Conservation (phyloP, 2,113 vertebrate genomes). For the Columba livia region DNA sequence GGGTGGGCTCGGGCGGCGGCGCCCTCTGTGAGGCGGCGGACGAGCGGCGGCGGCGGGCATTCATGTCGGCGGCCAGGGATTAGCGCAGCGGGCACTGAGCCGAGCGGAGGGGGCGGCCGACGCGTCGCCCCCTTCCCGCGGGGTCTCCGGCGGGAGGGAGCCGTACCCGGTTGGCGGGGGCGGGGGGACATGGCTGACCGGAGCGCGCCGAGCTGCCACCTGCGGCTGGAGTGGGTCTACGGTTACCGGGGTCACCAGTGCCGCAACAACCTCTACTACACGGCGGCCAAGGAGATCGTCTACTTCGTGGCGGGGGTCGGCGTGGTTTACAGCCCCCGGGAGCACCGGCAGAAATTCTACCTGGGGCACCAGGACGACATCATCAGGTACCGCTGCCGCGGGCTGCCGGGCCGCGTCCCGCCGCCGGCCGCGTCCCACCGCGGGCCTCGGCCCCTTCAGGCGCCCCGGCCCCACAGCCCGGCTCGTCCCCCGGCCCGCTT, state of each 20-base stretch:
- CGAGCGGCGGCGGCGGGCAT: not conserved
- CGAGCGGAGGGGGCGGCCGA: not conserved
- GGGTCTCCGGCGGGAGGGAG: conserved; percentile 16
- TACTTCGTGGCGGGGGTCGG: conserved; percentile 97
- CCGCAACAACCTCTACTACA: conserved; percentile 99
- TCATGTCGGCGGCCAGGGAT: conserved; percentile 38
- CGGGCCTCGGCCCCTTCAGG: not conserved
- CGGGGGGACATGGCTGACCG: conserved; percentile 91
- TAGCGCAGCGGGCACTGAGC: conserved; percentile 45
- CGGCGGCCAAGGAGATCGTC: conserved; percentile 95
- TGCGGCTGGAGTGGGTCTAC: conserved; percentile 98
- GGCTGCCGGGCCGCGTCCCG: not conserved
- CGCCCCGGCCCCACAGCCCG: not conserved
- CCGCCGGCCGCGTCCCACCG: not conserved
- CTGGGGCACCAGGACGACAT: conserved; percentile 98
- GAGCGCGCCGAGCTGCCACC: conserved; percentile 94
- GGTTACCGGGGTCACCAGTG: conserved; percentile 98
- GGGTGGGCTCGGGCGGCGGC: conserved; percentile 1
- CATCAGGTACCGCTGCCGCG: conserved; percentile 88
- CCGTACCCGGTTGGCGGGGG: not conserved
- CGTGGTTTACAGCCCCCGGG: conserved; percentile 96
- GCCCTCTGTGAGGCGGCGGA: conserved; percentile 36
- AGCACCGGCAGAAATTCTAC: conserved; percentile 99
- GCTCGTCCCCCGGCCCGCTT: not conserved
- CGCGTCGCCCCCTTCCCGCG: conserved; percentile 21